Evolutionary conservation across 2,797 vertebrate genomes (phyloP).

Genomic region (Pempheris klunzingeri): DNA sequence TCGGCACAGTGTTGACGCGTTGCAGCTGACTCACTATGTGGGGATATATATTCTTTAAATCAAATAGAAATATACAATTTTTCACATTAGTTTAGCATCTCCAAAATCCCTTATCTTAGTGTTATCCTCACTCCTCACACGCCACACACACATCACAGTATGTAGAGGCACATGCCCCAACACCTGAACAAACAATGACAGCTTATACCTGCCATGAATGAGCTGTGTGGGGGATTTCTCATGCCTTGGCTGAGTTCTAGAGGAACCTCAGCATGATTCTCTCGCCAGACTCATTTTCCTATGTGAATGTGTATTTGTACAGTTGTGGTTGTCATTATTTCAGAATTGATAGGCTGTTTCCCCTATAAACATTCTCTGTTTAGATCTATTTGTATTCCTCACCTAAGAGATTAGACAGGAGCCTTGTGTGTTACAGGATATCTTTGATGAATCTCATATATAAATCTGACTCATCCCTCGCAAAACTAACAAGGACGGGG

Average conservation of each 20-base stretch:
- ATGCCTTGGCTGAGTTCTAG: not conserved
- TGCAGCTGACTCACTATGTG: not conserved
- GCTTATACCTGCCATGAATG: not conserved
- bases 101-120: conserved; percentile 1
- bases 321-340: conserved; percentile 12
- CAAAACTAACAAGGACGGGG: not conserved
- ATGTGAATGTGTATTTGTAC: conserved; percentile 14
- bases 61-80: not conserved
- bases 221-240: conserved; percentile 17
- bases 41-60: not conserved
- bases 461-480: not conserved
- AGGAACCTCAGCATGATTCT: not conserved
- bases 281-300: not conserved
- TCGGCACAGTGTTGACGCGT: too few relatives aligned
- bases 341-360: not conserved
- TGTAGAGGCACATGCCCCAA: conserved; percentile 6
- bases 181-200: conserved; percentile 53
- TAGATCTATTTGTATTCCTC: not conserved
- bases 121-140: not conserved
- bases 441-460: not conserved
- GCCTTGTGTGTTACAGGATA: not conserved
- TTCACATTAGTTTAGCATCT: not conserved
- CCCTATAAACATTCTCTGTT: not conserved
- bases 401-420: not conserved
- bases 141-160: conserved; percentile 8